phyloP scores from a whole-genome alignment of 1,140 invertebrate genomes.

The Drosophila guanche region DNA sequence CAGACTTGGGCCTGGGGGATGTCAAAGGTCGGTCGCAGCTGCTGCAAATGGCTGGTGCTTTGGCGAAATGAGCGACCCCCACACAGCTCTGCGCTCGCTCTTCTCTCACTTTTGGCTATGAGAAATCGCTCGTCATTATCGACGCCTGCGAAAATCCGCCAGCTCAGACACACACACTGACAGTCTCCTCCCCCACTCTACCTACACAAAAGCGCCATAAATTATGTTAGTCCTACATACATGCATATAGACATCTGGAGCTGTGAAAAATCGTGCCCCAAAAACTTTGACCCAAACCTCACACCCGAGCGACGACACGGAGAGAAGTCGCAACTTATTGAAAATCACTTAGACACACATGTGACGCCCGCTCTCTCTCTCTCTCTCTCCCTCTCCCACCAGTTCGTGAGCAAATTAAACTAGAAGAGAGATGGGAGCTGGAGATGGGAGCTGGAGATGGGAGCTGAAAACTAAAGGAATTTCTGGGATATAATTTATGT shows the following conservation, averaged over 20 bases:
- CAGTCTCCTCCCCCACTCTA: slow-evolving; percentile 6
- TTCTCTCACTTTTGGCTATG: slow-evolving; percentile 54
- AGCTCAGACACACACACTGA: slow-evolving; percentile 26
- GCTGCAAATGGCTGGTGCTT: slow-evolving; percentile 80
- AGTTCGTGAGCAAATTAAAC: slow-evolving; percentile 53
- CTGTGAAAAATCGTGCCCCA: slow-evolving; percentile 79
- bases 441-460: slow-evolving; percentile 2
- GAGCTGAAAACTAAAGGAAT: slow-evolving; percentile 9
- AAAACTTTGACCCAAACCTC: slow-evolving; percentile 70
- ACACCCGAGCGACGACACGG: slow-evolving; percentile 9
- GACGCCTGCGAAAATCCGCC: slow-evolving; percentile 74
- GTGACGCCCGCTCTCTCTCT: slow-evolving; percentile 57
- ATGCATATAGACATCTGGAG: slow-evolving; percentile 71
- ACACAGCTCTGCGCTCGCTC: background rate
- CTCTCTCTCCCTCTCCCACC: no score
- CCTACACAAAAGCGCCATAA: slow-evolving; percentile 53
- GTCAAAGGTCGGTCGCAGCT: slow-evolving; percentile 81
- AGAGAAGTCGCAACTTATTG: slow-evolving; percentile 67
- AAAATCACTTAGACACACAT: slow-evolving; percentile 82
- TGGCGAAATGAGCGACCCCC: slow-evolving; percentile 62
- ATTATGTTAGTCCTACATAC: slow-evolving; percentile 64
- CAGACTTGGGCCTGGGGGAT: slow-evolving; percentile 62
- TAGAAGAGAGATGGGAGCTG: slow-evolving; percentile 18
- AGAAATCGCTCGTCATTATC: slow-evolving; percentile 81
- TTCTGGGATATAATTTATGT: slow-evolving; percentile 41